phyloP scores from a whole-genome alignment of 2,888 invertebrate genomes.

The Papilio protenor region DNA sequence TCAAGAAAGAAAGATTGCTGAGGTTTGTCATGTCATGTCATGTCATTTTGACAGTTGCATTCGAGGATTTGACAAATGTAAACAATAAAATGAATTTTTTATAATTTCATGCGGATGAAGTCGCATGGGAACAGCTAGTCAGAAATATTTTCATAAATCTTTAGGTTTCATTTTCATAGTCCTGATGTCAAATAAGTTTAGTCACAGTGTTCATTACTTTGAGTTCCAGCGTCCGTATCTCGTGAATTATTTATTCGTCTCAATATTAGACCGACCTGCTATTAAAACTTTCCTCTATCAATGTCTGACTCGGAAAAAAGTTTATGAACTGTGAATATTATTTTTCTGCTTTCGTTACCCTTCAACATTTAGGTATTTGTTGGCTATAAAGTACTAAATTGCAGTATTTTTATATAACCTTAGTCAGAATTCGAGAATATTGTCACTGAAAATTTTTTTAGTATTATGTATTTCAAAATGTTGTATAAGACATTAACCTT shows the following conservation, averaged over 20 bases:
- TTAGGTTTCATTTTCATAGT: conserved; percentile 7
- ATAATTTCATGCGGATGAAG: no score
- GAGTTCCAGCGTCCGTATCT: conserved; percentile 4
- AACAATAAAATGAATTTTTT: no score
- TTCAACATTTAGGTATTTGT: neutral
- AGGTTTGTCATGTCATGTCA: no score
- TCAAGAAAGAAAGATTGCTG: no score
- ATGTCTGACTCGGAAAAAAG: conserved; percentile 5
- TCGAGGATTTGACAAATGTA: no score
- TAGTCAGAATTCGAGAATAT: neutral
- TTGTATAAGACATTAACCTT: neutral
- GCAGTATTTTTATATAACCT: neutral
- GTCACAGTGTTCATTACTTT: conserved; percentile 13
- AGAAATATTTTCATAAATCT: neutral
- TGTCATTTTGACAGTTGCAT: no score
- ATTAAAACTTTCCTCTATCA: conserved; percentile 17
- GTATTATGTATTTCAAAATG: neutral
- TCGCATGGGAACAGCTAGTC: no score
- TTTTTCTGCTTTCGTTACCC: neutral
- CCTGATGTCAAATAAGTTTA: conserved; percentile 1
- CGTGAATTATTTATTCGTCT: conserved; percentile 12
- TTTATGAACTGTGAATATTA: conserved; percentile 12
- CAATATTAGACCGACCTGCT: conserved; percentile 19
- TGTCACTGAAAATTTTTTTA: neutral
- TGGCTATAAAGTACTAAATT: neutral